Conservation (phyloP, 2,797 vertebrate genomes). For the Acanthopagrus latus region DNA sequence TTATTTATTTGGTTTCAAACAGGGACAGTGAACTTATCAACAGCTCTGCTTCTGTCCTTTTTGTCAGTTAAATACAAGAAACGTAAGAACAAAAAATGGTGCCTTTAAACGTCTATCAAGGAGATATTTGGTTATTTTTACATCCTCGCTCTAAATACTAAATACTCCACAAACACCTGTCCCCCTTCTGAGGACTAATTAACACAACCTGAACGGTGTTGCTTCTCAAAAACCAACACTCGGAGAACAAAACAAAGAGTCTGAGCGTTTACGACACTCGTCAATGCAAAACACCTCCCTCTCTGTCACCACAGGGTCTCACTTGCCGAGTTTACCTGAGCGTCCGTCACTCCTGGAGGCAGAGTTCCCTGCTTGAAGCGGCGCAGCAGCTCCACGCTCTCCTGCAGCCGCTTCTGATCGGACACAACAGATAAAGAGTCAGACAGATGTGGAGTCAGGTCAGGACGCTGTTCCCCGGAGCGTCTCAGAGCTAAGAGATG, state of each 20-base stretch:
- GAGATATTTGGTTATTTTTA: background rate
- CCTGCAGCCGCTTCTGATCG: slow-evolving; percentile 88
- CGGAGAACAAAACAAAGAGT: background rate
- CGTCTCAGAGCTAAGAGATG: background rate
- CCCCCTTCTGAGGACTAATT: slow-evolving; percentile 6
- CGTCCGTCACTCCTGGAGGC: slow-evolving; percentile 88
- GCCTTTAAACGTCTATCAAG: background rate
- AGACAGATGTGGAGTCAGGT: background rate
- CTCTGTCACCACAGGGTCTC: background rate
- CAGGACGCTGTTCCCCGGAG: background rate
- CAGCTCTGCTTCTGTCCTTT: background rate
- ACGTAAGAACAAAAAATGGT: background rate
- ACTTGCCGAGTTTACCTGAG: slow-evolving; percentile 84
- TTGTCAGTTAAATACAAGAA: background rate
- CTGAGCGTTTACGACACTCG: background rate
- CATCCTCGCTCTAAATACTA: background rate
- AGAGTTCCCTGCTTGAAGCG: slow-evolving; percentile 87
- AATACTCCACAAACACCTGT: slow-evolving; percentile 25
- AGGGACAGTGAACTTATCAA: background rate
- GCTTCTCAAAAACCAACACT: slow-evolving; percentile 25
- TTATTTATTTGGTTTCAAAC: background rate
- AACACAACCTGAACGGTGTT: slow-evolving; percentile 10
- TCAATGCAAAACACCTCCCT: background rate
- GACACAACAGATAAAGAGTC: slow-evolving; percentile 5
- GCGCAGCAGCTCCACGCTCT: slow-evolving; percentile 89